Percentiles rank a stretch among this genome's conserved stretches.
Evolutionary conservation across 2,797 vertebrate species (phyloP).

Genomic region (Esox masquinongy): DNA sequence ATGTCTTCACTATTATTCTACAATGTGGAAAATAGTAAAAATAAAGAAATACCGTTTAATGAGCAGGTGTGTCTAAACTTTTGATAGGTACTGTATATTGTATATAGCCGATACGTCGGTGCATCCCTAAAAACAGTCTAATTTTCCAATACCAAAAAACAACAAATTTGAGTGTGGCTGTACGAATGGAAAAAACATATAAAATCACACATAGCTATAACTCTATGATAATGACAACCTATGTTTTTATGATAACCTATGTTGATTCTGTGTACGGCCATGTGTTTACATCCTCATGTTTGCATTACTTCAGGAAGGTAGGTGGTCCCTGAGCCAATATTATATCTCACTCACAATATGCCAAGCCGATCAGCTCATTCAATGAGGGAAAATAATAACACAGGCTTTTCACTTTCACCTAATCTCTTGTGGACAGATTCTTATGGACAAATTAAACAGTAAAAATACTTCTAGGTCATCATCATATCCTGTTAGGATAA

Average conservation of each 20-base stretch:
- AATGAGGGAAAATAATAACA: not conserved
- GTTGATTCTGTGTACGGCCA: constrained; percentile 16
- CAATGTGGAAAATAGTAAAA: no score
- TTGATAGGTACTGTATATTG: no score
- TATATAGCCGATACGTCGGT: no score
- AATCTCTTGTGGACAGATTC: no score
- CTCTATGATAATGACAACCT: not conserved
- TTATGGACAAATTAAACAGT: no score
- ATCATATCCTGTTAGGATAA: no score
- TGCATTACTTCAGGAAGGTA: constrained; percentile 4
- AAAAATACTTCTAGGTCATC: no score
- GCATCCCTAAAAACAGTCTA: not conserved
- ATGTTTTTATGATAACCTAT: constrained; percentile 5
- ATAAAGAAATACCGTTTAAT: no score
- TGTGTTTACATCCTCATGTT: constrained; percentile 8
- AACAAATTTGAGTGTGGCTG: not conserved
- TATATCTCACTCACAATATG: not conserved
- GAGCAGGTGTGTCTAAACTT: no score
- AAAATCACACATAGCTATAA: constrained; percentile 6
- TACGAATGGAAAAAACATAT: constrained; percentile 24
- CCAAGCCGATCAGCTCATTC: not conserved
- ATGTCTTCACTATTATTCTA: no score
- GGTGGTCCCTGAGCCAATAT: not conserved
- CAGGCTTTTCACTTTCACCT: not conserved
- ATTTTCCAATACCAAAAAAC: not conserved